Conservation (phyloP, 2,113 vertebrate species). For the Lontra canadensis region DNA sequence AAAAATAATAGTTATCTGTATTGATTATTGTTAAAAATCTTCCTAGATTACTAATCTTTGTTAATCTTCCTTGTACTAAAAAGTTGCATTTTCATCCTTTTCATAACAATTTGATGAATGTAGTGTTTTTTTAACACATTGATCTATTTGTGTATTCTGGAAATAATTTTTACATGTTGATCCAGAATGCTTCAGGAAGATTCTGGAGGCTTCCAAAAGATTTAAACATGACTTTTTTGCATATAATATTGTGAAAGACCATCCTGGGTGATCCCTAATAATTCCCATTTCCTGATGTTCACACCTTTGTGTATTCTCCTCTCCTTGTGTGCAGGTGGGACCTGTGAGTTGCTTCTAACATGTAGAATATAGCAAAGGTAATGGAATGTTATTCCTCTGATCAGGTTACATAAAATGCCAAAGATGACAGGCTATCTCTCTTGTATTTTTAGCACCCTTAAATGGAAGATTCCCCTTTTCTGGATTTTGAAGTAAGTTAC, state of each 20-base stretch:
- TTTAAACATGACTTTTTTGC: neutral
- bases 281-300: neutral
- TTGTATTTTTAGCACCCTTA: neutral
- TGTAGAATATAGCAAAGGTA: neutral
- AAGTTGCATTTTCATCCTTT: neutral
- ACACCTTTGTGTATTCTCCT: neutral
- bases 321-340: neutral
- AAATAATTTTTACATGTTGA: neutral
- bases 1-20: neutral
- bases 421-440: neutral
- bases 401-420: neutral
- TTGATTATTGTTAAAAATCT: neutral
- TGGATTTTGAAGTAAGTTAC: neutral
- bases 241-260: neutral
- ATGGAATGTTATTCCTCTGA: too few relatives aligned
- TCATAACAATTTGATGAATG: neutral
- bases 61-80: neutral
- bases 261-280: accelerated
- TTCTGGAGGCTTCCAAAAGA: neutral
- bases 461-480: neutral
- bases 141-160: too few relatives aligned
- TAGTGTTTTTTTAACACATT: neutral
- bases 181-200: neutral
- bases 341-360: neutral
- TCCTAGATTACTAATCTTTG: neutral